Evolutionary conservation across 1,140 invertebrate species (phyloP), one percentile per base, ranked within the genome.

Genomic region (Papilio machaon): DNA sequence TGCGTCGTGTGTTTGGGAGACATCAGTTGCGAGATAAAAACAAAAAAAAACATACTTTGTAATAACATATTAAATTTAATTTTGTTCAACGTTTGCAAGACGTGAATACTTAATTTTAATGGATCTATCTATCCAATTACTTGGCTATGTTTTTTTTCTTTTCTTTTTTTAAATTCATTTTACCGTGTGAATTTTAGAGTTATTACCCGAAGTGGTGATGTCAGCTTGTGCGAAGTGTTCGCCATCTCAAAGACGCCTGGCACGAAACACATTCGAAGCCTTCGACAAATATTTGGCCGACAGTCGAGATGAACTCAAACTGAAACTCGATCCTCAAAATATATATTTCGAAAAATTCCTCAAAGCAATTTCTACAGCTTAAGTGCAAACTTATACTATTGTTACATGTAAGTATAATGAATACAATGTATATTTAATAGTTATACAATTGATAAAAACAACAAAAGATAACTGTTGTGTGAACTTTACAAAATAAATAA

Each of bases 171-270:
- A 17, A 38, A 54, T 54, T 54, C 5, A 54, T 17, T 35, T 70
- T 38, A 3, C 15, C 30, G 2, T 64, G 19, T 64, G 60, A 10
- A 82, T 88, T 87, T 23, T 84, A 92, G 91, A 82, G 8, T 75
- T 88, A 4, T 80, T 92, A 38, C 89, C 90, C 2, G 90, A 92
- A 87, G 83, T 91, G n/a, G 83, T 91, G 8, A 74, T 23, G 4
- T 89, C 89, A 13, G 85, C 86, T 1, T 91, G 91, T 49, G 81
- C 81, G 6, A 91, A 89, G 83, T 92, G 91, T 73, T 85, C 88
- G 23, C 85, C 88, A 3, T 85, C 86, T 4, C 89, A 91, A 58
- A 87, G 82, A 15, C 83, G 87, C 13, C 86, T 92, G 35, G 87
- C 89, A 6, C 67, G 83, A 15, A 89, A 86, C 82, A 86, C 89